Evolutionary conservation across 2,888 invertebrate species (phyloP).

Genomic region (Megaustenia siamemsis): DNA sequence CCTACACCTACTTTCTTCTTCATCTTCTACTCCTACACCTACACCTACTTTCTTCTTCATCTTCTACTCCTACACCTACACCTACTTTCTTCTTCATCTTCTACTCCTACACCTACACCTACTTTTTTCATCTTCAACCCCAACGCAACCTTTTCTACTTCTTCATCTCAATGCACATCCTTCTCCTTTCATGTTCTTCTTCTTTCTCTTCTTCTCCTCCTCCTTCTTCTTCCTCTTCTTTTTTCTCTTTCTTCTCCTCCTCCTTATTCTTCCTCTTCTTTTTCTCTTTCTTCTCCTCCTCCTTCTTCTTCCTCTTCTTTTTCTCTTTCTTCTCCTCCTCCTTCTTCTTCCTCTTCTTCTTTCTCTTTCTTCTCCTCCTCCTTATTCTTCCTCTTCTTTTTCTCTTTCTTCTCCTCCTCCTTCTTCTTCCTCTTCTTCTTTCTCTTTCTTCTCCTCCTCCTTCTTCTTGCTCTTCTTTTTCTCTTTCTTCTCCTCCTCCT

Average conservation of each 20-base stretch:
- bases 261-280: background rate
- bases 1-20: too few species aligned
- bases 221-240: background rate
- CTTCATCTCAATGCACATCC: background rate
- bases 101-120: too few species aligned
- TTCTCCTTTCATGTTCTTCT: background rate
- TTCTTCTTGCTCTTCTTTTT: slow-evolving; percentile 6
- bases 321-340: background rate
- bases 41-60: too few species aligned
- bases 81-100: too few species aligned
- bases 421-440: background rate
- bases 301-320: background rate
- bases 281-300: background rate
- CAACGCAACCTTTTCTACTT: background rate
- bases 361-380: background rate
- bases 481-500: slow-evolving; percentile 18
- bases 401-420: background rate
- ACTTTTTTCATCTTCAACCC: too few species aligned
- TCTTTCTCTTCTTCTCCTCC: background rate
- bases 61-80: too few species aligned
- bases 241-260: background rate
- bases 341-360: background rate
- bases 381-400: background rate
- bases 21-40: too few species aligned
- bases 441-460: slow-evolving; percentile 25